Base-by-base conservation (phyloP, 1,140 invertebrate species). In the Achroia grisella region DNA sequence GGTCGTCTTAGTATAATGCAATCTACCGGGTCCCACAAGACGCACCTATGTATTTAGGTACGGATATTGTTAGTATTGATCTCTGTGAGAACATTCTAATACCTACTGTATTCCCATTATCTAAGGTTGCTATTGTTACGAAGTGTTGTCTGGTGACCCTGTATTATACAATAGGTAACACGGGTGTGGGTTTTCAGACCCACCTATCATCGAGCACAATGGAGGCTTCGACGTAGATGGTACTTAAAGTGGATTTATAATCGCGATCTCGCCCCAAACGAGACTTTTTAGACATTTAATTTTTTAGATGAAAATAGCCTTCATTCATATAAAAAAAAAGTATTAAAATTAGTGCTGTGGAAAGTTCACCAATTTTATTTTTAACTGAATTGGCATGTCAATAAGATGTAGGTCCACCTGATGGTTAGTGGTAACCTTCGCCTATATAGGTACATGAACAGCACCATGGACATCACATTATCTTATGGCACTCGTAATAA, bases 191-290 rank as follows among this genome's bases (percentile, higher is more conserved):
- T 39, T 44, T 43, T 44, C 34, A 48, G 47, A 33, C 37, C 43
- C 43, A 55, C 52, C 46, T 39, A 56, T 51, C 53, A 51, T 46
- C 39, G 23, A 40, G 33, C 32, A 56, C 52, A 55, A 60, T 56
- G 30, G 54, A 46, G 29, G 43, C 31, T 48, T 52, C 45, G 47
- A 52, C 31, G 34, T 44, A 28, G 47, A 48, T 56, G 35, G 41
- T 42, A 49, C 46, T 56, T 55, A 48, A 41, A 52, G 23, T 33
- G 39, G 40, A 59, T 52, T 55, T 59, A 55, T 55, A 43, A 50
- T 44, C 34, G 34, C 27, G 30, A 33, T 46, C 37, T 35, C 35
- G 11, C 23, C 23, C 31, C 39, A 28, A 17, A 15, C 14, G 12
- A 12, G 32, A 13, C 39, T 41, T 36, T 48, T 32, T 32, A 48